Conservation (phyloP, 2,888 invertebrate species). For the Blomia tropicalis region DNA sequence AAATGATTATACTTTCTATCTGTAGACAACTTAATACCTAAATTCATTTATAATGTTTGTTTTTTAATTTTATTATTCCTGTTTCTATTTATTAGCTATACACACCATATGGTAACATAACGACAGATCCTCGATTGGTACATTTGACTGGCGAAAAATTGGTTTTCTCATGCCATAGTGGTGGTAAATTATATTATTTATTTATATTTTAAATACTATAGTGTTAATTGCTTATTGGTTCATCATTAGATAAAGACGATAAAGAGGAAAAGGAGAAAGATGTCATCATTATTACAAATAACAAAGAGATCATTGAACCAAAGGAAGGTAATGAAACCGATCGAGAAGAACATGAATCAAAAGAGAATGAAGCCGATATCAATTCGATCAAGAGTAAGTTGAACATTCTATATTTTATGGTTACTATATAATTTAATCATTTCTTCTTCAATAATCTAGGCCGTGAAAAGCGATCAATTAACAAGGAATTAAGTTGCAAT, state of each 20-base stretch:
- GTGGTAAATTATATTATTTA: too few relatives aligned
- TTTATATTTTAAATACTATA: too few relatives aligned
- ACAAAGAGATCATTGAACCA: background rate
- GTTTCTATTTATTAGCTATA: slow-evolving; percentile 36
- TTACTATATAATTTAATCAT: too few relatives aligned
- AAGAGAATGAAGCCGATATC: slow-evolving; percentile 13
- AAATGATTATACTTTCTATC: background rate
- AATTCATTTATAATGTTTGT: background rate
- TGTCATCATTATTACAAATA: slow-evolving; percentile 14
- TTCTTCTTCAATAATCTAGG: too few relatives aligned
- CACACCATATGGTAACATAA: slow-evolving; percentile 51
- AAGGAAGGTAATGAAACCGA: background rate
- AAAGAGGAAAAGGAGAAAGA: slow-evolving; percentile 11
- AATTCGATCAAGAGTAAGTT: background rate
- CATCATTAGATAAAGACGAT: slow-evolving; percentile 15
- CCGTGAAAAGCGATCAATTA: background rate
- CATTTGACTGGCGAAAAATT: slow-evolving; percentile 66
- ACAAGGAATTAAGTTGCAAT: slow-evolving; percentile 2
- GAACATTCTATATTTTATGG: too few relatives aligned
- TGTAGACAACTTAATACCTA: background rate
- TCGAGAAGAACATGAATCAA: too few relatives aligned
- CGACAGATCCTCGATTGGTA: slow-evolving; percentile 54
- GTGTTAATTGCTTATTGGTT: background rate
- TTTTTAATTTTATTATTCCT: background rate
- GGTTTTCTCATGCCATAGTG: slow-evolving; percentile 72